Percentiles rank a stretch among this genome's conserved stretches.
These are phyloP conservation scores for Drosophila sp. DNA, from an alignment of 1,140 invertebrate genomes.

Conservation along the genomic window DNA sequence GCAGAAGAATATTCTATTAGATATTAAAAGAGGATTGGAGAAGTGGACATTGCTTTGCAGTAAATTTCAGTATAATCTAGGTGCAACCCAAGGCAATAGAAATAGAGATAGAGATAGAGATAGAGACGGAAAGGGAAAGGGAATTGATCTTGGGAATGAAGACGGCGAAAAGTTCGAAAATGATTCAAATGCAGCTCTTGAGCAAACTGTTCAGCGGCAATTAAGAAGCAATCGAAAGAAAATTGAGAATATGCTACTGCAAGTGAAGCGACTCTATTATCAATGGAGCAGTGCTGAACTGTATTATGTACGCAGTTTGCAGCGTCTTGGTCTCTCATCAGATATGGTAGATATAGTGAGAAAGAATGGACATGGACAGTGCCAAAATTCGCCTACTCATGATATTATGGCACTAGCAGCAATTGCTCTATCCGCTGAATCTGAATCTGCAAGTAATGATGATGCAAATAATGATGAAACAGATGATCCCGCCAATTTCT, in stretches of 20 bases:
- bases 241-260: conserved; percentile 53
- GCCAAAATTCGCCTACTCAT: conserved; percentile 42
- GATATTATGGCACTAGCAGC: conserved; percentile 69
- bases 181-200: conserved; percentile 34
- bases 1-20: conserved; percentile 56
- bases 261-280: conserved; percentile 56
- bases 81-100: no score
- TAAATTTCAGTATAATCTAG: conserved; percentile 54
- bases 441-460: conserved; percentile 30
- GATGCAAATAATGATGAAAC: not conserved
- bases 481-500: not conserved
- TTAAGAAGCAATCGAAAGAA: conserved; percentile 40
- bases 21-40: conserved; percentile 59
- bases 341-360: conserved; percentile 13
- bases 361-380: conserved; percentile 1
- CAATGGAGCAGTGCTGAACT: conserved; percentile 72
- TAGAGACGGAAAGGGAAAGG: not conserved
- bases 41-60: conserved; percentile 48
- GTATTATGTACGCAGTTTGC: conserved; percentile 63
- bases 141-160: not conserved
- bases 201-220: conserved; percentile 49
- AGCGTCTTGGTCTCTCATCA: conserved; percentile 54
- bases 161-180: not conserved
- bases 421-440: conserved; percentile 64
- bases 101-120: no score